Conservation (phyloP, 92 coral and sea anemone species). For the Actinostola sp. region DNA sequence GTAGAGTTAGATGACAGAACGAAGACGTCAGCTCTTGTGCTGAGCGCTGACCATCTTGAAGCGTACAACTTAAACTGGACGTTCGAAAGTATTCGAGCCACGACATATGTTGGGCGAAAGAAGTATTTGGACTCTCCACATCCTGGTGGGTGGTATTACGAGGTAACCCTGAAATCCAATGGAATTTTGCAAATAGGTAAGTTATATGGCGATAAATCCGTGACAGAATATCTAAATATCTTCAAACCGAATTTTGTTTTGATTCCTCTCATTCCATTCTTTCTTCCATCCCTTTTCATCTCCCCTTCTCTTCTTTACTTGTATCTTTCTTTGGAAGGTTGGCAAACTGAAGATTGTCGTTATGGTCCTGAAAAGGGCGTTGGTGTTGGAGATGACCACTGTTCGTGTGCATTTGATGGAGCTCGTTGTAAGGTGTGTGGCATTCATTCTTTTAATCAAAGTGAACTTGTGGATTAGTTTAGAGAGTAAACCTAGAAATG, state of each 20-base stretch:
- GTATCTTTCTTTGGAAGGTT: too few relatives aligned
- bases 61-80: conserved; percentile 94
- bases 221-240: too few relatives aligned
- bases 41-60: conserved; percentile 90
- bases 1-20: conserved; percentile 77
- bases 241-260: too few relatives aligned
- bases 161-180: conserved; percentile 84
- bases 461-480: too few relatives aligned
- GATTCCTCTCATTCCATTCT: too few relatives aligned
- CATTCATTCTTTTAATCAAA: neutral
- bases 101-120: conserved; percentile 79
- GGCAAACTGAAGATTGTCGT: conserved; percentile 75
- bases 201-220: neutral
- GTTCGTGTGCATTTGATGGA: conserved; percentile 97
- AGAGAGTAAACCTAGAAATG: too few relatives aligned
- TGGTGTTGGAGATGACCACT: conserved; percentile 95
- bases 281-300: too few relatives aligned
- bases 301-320: too few relatives aligned
- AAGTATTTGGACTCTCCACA: conserved; percentile 61
- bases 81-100: conserved; percentile 94
- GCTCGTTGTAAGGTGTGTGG: conserved; percentile 77
- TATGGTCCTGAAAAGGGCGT: conserved; percentile 98
- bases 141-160: conserved; percentile 98
- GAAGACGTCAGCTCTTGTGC: conserved; percentile 82
- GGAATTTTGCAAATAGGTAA: conserved; percentile 94